Base-by-base conservation (phyloP, 2,113 vertebrate genomes). In the Canis aureus region DNA sequence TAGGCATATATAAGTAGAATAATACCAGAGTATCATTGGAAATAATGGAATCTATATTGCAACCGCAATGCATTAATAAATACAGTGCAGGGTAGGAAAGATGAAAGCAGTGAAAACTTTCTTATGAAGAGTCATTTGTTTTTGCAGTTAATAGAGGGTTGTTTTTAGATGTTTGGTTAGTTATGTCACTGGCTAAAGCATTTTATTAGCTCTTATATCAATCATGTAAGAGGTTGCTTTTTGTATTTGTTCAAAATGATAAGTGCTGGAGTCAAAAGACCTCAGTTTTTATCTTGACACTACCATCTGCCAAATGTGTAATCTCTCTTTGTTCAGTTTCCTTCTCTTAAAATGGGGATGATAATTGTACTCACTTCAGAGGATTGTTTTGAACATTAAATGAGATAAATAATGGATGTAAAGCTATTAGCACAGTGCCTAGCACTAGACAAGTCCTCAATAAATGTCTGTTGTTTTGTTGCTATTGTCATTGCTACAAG, bases 381-480 rank as follows among this genome's bases (percentile, higher is more conserved):
- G 19, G 16, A 93, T 62, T 71, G 9, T 86, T 91, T 35, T 81
- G 64, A 97, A 60, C 81, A 96, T 91, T 97, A 95, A 89, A 89
- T 89, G 29, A 85, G 38, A 94, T 96, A 96, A 97, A 97, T 97
- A 95, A 97, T 95, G 17, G 19, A 89, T 96, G 82, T 32, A 22
- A 95, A 82, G 64, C 93, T 76, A 91, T 97, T 97, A 97, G 32
- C 49, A 43, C 13, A 35, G 6, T 88, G 23, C 35, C 71, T 55
- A 87, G 59, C n/a, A 64, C 10, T 55, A 97, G 71, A 88, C 82
- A 94, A 82, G 25, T 25, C 53, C 57, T 96, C 71, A 95, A 29
- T 93, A 78, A 96, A 79, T 53, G 49, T 38, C 71, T 86, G 43
- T n/a, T 74, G 17, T 80, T 91, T 60, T 83, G 51, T 90, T 94